Conservation (phyloP, 2,797 vertebrate genomes). For the Bradypodion pumilum region DNA sequence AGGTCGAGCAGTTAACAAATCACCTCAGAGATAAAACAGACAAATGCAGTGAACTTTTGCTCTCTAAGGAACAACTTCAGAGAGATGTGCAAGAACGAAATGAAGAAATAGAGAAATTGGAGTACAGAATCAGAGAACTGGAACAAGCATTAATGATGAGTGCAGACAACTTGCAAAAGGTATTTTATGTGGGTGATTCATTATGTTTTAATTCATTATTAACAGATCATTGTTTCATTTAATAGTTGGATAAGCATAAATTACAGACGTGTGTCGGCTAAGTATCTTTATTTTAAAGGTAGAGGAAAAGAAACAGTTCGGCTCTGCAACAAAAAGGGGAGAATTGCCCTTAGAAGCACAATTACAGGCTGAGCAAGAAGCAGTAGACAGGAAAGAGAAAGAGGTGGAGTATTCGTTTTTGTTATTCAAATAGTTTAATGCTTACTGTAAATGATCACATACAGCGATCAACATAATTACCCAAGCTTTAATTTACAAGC, state of each 20-base stretch:
- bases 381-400: conserved; percentile 95
- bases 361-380: conserved; percentile 93
- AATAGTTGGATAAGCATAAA: background rate
- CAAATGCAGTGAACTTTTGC: conserved; percentile 94
- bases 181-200: conserved; percentile 57
- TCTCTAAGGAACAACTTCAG: conserved; percentile 90
- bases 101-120: conserved; percentile 94
- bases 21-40: conserved; percentile 96
- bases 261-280: conserved; percentile 15
- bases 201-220: conserved; percentile 4
- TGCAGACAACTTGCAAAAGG: conserved; percentile 86
- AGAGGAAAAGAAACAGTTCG: conserved; percentile 85
- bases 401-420: conserved; percentile 81
- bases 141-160: conserved; percentile 91
- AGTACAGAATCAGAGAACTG: conserved; percentile 88
- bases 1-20: conserved; percentile 91
- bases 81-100: conserved; percentile 89
- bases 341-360: conserved; percentile 88
- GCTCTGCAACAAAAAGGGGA: conserved; percentile 73
- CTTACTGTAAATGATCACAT: background rate
- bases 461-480: background rate
- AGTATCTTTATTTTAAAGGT: conserved; percentile 74
- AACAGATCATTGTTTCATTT: background rate
- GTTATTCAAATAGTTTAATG: background rate
- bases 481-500: too few relatives aligned